These are phyloP conservation scores for Apaloderma vittatum DNA, from an alignment of 2,113 vertebrate genomes.

Conservation along the genomic window DNA sequence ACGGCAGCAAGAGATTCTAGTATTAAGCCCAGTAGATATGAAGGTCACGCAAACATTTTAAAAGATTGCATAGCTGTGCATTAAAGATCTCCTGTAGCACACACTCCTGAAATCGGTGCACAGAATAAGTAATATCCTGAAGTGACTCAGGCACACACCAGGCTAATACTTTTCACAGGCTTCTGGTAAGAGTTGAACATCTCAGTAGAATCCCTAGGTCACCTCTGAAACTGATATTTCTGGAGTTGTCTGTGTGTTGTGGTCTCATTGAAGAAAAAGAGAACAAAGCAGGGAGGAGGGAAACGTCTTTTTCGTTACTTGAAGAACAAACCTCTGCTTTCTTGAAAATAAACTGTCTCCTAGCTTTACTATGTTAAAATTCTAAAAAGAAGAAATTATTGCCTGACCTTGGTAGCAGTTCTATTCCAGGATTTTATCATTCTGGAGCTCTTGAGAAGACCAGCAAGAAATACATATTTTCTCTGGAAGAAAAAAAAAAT, in stretches of 20 bases:
- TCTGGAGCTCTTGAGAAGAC: background rate
- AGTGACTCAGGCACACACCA: rapidly evolving
- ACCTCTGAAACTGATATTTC: background rate
- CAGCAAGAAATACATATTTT: background rate
- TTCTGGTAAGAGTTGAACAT: background rate
- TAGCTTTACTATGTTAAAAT: background rate
- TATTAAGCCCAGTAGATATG: background rate
- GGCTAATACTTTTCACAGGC: background rate
- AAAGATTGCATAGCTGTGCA: background rate
- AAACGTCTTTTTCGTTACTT: background rate
- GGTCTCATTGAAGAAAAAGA: background rate
- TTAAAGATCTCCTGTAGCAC: background rate
- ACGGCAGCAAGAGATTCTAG: background rate
- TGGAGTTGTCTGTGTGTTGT: background rate
- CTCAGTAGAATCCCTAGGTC: background rate
- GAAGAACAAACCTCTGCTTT: background rate
- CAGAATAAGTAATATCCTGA: background rate
- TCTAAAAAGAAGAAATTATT: background rate
- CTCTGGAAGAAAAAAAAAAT: background rate
- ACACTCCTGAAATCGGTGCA: rapidly evolving
- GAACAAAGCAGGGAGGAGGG: background rate
- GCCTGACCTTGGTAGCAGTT: background rate
- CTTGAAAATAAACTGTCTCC: background rate
- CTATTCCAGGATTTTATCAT: background rate
- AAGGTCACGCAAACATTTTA: background rate